A percentile compares a stretch with the other conserved stretches of the same genome.
These are phyloP conservation scores for Calidris pugnax DNA, from an alignment of 2,113 vertebrate genomes.

Conservation along the genomic window DNA sequence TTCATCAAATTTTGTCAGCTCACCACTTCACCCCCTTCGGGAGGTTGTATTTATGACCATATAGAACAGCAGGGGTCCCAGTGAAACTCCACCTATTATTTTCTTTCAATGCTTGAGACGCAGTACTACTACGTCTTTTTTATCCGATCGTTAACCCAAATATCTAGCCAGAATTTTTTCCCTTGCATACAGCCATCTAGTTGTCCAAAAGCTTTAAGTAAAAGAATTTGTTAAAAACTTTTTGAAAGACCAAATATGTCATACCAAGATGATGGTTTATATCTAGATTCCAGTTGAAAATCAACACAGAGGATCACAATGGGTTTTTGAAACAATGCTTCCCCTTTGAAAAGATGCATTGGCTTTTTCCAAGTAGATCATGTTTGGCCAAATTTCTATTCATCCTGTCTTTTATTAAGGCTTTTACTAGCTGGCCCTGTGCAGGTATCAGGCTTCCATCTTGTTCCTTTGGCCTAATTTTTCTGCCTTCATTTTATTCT, in stretches of 20 bases:
- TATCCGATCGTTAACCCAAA: neutral
- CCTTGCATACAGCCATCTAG: neutral
- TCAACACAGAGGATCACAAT: neutral
- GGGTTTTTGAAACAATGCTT: neutral
- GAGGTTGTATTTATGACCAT: constrained; percentile 14
- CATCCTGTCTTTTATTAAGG: neutral
- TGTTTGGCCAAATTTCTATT: neutral
- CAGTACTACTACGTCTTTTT: neutral
- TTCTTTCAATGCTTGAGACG: neutral
- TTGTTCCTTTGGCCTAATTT: neutral
- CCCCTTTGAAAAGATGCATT: neutral
- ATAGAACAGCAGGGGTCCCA: neutral
- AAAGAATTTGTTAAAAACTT: neutral
- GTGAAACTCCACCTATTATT: neutral
- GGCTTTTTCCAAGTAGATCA: neutral
- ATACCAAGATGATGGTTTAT: neutral
- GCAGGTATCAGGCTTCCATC: neutral
- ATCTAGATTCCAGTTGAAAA: neutral
- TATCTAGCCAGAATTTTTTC: neutral
- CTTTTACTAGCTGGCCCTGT: neutral
- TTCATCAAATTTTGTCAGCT: constrained; percentile 19
- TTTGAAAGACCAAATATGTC: neutral
- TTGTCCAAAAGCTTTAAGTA: neutral
- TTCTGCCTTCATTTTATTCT: neutral
- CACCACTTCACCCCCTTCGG: neutral